Base-by-base conservation (phyloP, 2,888 invertebrate genomes). In the Himalopsyche japonica region DNA sequence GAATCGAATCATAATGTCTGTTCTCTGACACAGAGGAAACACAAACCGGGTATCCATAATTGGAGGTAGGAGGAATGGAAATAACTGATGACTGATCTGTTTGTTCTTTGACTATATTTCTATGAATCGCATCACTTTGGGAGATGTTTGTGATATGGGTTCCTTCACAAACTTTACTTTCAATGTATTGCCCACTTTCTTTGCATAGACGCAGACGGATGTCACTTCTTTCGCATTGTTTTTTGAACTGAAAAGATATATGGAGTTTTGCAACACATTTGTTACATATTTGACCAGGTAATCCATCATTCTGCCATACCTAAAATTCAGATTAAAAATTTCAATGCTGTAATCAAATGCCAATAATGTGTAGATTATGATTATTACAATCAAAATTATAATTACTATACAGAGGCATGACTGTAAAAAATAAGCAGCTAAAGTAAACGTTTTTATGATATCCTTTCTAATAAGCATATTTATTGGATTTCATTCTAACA, bases 251-350 rank as follows among this genome's bases (percentile, higher is more conserved):
- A 87, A 90, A 91, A 1, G 91, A 89, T 85, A 91, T 90, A 86
- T 91, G 90, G 20, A 92, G 87, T 87, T 90, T 91, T 1, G 90
- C 90, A 34, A 90, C 90, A 88, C 92, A 92, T 88, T 90, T 91
- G 81, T 90, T 90, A 87, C 92, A 92, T 81, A 92, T 91, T 88
- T 91, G 90, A 30, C 89, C 87, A 27, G 92, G 91, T 48, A 92
- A 87, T 48, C 90, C 90, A 88, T 92, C 92, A 86, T 91, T 91
- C 88, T 90, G 91, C 91, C 91, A 91, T 20, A 91, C 91, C 91
- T 92, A 82, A 43, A 87, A 87, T 83, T 82, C 49, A 30, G 43
- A 79, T 15, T 7, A 8, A 37, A n/a, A n/a, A 37, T 37, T 5
- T 77, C 30, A 49, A 76, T 76, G 15, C 3, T 43, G 15, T 15